A percentile compares a stretch with the other conserved stretches of the same genome.
Conservation (phyloP, 2,888 invertebrate species). For the Steinernema carpocapsae region DNA sequence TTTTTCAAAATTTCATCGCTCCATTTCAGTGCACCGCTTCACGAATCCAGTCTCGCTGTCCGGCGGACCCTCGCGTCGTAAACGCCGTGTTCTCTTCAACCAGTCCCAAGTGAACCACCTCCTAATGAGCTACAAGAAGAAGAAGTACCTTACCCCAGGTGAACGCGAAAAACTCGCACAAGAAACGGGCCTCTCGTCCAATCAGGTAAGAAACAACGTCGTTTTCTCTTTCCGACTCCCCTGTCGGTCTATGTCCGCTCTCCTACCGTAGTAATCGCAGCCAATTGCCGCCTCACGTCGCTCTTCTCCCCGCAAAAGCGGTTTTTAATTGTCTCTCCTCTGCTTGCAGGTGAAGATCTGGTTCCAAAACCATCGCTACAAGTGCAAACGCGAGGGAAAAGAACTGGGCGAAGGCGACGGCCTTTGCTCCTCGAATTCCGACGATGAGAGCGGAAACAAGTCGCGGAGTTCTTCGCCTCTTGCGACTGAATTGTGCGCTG, state of each 20-base stretch:
- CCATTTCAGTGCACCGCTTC: constrained; percentile 1
- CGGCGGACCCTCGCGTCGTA: constrained; percentile 74
- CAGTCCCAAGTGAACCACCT: constrained; percentile 74
- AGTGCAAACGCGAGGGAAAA: constrained; percentile 96
- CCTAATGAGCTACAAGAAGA: constrained; percentile 84
- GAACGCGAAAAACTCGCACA: constrained; percentile 86
- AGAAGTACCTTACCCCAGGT: constrained; percentile 86
- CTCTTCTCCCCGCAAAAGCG: no score
- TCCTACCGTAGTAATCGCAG: constrained; percentile 10
- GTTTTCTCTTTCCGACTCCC: no score
- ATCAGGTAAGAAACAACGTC: constrained; percentile 76
- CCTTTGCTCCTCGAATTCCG: neutral
- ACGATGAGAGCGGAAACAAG: neutral
- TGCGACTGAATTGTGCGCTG: neutral
- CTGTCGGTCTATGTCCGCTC: no score
- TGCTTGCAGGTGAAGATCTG: constrained; percentile 92
- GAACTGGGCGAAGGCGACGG: constrained; percentile 73
- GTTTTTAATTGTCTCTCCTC: neutral
- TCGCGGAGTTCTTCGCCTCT: neutral
- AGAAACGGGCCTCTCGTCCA: constrained; percentile 82
- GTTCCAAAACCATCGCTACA: constrained; percentile 99
- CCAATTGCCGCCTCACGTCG: constrained; percentile 9
- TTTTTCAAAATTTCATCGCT: no score
- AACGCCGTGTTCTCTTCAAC: constrained; percentile 88
- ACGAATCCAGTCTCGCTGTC: neutral